phyloP scores from a whole-genome alignment of 2,888 invertebrate genomes.

The Eucera pruinosa region DNA sequence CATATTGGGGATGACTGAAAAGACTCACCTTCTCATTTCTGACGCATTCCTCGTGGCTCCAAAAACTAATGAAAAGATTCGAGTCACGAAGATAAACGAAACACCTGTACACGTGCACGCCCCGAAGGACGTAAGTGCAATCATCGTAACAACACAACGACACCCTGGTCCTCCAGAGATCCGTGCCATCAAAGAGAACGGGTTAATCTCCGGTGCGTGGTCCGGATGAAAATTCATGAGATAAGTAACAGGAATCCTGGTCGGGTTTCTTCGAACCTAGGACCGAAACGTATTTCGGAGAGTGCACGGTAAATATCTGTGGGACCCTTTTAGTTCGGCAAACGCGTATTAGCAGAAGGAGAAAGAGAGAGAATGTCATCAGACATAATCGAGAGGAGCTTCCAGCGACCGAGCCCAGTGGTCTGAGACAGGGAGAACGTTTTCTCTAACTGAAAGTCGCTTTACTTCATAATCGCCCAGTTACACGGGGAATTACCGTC shows the following conservation, averaged over 20 bases:
- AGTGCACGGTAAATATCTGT: constrained; percentile 61
- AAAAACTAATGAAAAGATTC: neutral
- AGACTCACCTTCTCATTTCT: too few species aligned
- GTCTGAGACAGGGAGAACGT: neutral
- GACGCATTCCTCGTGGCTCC: too few species aligned
- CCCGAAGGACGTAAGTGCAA: neutral
- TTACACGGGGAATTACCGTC: constrained; percentile 69
- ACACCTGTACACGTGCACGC: neutral
- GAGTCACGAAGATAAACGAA: neutral
- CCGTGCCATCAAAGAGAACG: constrained; percentile 11
- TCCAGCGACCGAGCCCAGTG: neutral
- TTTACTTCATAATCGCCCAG: constrained; percentile 69
- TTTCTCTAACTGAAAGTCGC: constrained; percentile 61
- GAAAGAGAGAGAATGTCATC: neutral
- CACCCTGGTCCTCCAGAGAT: neutral
- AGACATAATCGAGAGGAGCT: constrained; percentile 51
- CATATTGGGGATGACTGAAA: too few species aligned
- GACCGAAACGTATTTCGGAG: constrained; percentile 49
- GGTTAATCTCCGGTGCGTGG: constrained; percentile 29
- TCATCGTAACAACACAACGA: neutral
- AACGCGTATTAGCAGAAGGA: constrained; percentile 50
- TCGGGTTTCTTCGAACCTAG: constrained; percentile 48
- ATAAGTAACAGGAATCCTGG: constrained; percentile 20
- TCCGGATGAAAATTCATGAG: constrained; percentile 61
- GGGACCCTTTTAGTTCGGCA: constrained; percentile 58